A percentile compares a stretch with the other conserved stretches of the same genome.
phyloP scores from a whole-genome alignment of 2,113 vertebrate genomes.

The Tamias sibiricus region DNA sequence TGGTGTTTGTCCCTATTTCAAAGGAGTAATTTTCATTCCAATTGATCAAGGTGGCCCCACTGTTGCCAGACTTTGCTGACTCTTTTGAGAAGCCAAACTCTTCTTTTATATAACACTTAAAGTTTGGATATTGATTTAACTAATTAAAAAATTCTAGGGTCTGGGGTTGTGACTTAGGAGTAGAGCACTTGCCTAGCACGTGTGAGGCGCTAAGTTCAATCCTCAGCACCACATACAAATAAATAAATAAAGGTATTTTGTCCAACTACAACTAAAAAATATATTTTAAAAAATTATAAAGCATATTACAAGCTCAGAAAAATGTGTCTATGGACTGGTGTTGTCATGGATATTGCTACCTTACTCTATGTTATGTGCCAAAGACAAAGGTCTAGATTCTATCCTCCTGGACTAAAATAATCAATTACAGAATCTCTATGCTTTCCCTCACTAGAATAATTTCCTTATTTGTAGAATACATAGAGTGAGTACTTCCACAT shows the following conservation, averaged over 20 bases:
- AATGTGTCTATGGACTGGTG: background rate
- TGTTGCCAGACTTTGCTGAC: background rate
- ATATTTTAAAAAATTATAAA: too few species aligned
- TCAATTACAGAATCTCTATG: background rate
- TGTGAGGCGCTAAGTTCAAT: too few species aligned
- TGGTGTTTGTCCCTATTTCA: background rate
- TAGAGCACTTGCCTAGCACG: too few species aligned
- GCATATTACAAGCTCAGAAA: background rate
- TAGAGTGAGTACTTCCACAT: background rate
- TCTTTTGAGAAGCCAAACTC: background rate
- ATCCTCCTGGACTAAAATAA: background rate
- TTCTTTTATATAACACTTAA: background rate
- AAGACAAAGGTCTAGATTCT: background rate
- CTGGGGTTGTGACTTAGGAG: too few species aligned
- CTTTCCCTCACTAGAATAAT: background rate
- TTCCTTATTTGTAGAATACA: background rate
- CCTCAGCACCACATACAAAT: too few species aligned
- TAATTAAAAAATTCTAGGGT: background rate
- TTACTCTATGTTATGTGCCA: background rate
- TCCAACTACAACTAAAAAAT: too few species aligned
- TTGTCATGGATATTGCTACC: background rate
- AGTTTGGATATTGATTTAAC: background rate
- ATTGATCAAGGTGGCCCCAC: background rate
- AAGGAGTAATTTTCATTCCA: background rate
- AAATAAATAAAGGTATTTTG: too few species aligned